Base-by-base conservation (phyloP, 2,797 vertebrate genomes). In the Xyrichtys novacula region DNA sequence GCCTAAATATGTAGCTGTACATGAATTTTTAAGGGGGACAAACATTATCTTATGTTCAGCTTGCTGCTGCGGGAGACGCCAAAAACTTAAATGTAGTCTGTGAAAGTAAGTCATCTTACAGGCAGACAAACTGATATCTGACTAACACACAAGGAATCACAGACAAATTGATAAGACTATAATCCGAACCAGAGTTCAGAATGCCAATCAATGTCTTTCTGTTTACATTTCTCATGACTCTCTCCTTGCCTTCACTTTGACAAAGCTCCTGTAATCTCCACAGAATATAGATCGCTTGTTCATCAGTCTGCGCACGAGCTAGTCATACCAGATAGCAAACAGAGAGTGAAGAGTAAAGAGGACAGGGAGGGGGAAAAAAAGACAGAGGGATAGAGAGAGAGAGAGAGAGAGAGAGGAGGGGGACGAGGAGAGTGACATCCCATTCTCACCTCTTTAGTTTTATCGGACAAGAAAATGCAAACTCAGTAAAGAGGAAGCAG, bases 201-300 rank as follows among this genome's bases (percentile, higher is more conserved):
- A 71, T 83, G 62, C 55, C 73, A 81, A 89, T 85, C 82, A 66
- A 47, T 77, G 72, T 61, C 76, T 86, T 76, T 69, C 73, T 76
- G 86, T 90, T 89, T 89, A 81, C 83, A 75, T 83, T 83, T 85
- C 65, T 75, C 65, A 73, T 32, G 48, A 74, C 62, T 78, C 61
- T 81, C 61, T 59, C 61, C 63, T 74, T 62, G 77, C 72, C 63
- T 80, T 88, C 71, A 79, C 83, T 87, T 76, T 82, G 50, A 74
- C 72, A 89, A 88, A 87, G 65, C 83, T 72, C 47, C 50, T 20
- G 48, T 71, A 69, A 80, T 83, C 82, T 71, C 69, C 62, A 29
- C 58, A 64, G 84, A 88, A 85, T 85, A 80, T 74, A 85, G 81
- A 88, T 85, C 72, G 73, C 57, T 53, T 59, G 65, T 32, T 88